phyloP scores from a whole-genome alignment of 2,113 vertebrate species.

The Callipepla californica region DNA sequence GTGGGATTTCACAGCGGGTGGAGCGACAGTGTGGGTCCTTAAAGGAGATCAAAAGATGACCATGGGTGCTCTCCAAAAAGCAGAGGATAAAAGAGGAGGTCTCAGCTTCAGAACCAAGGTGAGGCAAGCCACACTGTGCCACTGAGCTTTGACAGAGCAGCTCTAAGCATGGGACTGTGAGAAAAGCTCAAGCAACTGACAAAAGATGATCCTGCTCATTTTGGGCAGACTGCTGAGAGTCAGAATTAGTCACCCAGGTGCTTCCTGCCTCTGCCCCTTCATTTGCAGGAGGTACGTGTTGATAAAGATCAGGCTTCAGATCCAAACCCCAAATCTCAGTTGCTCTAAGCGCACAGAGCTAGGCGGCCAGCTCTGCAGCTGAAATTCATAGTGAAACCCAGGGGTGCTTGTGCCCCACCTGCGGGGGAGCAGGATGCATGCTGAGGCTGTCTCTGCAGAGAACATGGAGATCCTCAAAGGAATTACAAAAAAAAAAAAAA shows the following conservation, averaged over 20 bases:
- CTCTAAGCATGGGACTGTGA: background rate
- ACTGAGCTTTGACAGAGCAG: accelerated
- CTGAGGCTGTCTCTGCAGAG: background rate
- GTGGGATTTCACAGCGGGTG: background rate
- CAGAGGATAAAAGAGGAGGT: background rate
- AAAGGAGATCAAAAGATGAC: background rate
- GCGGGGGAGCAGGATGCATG: accelerated
- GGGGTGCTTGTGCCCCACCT: background rate
- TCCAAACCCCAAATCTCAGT: background rate
- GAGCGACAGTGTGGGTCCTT: background rate
- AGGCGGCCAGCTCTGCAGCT: background rate
- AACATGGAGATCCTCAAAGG: background rate
- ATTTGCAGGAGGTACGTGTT: background rate
- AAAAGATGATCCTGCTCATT: accelerated
- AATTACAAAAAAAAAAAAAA: background rate
- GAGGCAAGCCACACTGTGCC: accelerated
- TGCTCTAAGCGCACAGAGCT: background rate
- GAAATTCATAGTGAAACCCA: background rate
- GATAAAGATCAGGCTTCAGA: background rate
- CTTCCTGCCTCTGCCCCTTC: background rate
- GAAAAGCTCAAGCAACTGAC: accelerated
- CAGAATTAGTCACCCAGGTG: background rate
- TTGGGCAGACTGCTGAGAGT: background rate
- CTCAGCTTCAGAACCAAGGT: background rate
- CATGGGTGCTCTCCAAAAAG: background rate